phyloP scores from a whole-genome alignment of 37 sponge, comb jelly and placozoan species.

The Diacarnus erythraeanus region DNA sequence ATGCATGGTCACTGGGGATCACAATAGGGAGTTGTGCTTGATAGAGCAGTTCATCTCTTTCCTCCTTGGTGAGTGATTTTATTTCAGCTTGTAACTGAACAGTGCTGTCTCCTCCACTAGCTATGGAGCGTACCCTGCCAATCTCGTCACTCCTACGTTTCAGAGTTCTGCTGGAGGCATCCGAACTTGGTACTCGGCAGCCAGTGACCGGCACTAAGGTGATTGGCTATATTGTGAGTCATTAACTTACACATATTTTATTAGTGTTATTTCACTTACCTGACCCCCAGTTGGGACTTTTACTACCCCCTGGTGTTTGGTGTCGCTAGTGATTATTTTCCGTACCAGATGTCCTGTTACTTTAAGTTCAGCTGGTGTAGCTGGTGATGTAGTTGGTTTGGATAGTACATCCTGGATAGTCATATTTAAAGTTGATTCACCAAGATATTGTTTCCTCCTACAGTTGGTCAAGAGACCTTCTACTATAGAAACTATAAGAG shows the following conservation, averaged over 20 bases:
- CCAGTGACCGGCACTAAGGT: neutral
- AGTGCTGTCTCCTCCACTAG: neutral
- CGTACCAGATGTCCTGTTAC: neutral
- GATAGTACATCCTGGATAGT: neutral
- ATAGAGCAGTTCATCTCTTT: neutral
- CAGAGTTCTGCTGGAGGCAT: neutral
- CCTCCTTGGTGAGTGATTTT: neutral
- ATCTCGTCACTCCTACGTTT: neutral
- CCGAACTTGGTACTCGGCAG: neutral
- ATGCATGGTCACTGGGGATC: neutral
- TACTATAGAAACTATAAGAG: neutral
- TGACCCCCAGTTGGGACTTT: no score
- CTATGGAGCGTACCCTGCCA: neutral
- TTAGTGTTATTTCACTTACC: neutral
- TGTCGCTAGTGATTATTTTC: no score
- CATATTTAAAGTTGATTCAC: neutral
- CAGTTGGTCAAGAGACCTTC: neutral
- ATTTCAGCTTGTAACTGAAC: neutral
- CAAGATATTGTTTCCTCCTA: neutral
- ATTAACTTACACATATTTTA: no score
- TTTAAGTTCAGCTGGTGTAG: neutral
- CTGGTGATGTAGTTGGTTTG: neutral
- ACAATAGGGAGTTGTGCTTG: neutral
- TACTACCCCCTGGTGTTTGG: no score
- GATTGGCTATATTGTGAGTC: neutral